Base-by-base conservation (phyloP, 2,113 vertebrate genomes). In the Burhinus bistriatus region DNA sequence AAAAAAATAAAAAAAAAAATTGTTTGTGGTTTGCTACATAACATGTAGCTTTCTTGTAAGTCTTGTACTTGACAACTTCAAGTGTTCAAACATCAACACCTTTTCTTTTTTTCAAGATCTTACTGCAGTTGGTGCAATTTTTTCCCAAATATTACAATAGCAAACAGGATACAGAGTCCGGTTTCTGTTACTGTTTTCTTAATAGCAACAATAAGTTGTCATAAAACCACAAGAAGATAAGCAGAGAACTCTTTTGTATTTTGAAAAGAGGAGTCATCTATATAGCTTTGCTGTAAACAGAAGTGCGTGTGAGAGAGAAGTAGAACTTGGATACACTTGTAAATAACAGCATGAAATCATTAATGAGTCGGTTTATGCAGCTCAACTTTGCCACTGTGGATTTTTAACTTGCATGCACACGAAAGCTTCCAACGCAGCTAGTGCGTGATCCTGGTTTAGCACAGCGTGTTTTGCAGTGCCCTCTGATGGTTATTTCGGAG, bases 181-280 rank as follows among this genome's bases (percentile, higher is more conserved):
- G 95, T 96, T 98, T 95, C 93, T 96, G 92, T 97, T 97, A 97
- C 96, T 96, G 85, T 97, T 97, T 97, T 98, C 96, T 97, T 96
- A 97, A 89, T 97, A 92, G 84, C 91, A 95, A 94, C 86, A 97
- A 52, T 94, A 97, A 97, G 85, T 83, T 94, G 87, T 94, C 38
- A 5, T 79, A 95, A 97, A 97, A 97, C 95, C 96, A 93, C 95
- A 97, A 64, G 96, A 96, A 96, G 94, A 96, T 95, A 97, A 97
- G 97, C 86, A 96, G 85, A 97, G 94, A 87, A 54, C 91, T 70
- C 96, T 85, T 97, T 91, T 96, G 93, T 96, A 44, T 69, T 93
- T 90, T 80, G 34, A 54, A 47, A 87, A 75, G 81, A 93, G 19
- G 77, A 95, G 78, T 69, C 72, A 88, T 34, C 81, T 79, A 4